phyloP scores from a whole-genome alignment of 2,113 vertebrate genomes.

The Peromyscus polionotus region DNA sequence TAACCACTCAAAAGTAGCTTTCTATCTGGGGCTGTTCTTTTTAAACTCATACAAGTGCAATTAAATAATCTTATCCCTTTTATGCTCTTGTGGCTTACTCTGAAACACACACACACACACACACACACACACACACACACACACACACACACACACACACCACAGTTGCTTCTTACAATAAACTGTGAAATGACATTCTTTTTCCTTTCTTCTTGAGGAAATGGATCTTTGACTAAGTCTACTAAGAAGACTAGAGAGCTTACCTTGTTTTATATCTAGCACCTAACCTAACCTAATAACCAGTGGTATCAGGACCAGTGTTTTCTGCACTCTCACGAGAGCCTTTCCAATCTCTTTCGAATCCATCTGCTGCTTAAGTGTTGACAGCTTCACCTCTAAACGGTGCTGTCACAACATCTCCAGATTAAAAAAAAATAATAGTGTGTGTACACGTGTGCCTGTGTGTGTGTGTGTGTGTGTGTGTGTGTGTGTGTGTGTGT shows the following conservation, averaged over 20 bases:
- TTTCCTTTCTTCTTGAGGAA: slow-evolving; percentile 7
- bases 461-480: neutral
- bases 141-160: neutral
- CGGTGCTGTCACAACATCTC: neutral
- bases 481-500: neutral
- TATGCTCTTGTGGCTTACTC: neutral
- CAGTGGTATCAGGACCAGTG: neutral
- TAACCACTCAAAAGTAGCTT: neutral
- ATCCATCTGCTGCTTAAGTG: neutral
- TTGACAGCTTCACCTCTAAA: neutral
- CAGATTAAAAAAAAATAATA: neutral
- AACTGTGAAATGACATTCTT: neutral
- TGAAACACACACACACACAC: neutral
- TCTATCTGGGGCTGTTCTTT: neutral
- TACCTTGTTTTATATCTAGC: slow-evolving; percentile 4
- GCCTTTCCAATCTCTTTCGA: neutral
- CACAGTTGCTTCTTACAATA: neutral
- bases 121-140: neutral
- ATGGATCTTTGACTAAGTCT: neutral
- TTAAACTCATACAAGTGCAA: neutral
- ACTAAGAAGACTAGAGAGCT: neutral
- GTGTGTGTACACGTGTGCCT: neutral
- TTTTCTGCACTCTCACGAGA: neutral
- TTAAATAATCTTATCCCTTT: neutral
- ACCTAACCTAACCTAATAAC: neutral